These are phyloP conservation scores for Caenorhabditis becei DNA, from an alignment of 2,888 invertebrate species.

Conservation along the genomic window DNA sequence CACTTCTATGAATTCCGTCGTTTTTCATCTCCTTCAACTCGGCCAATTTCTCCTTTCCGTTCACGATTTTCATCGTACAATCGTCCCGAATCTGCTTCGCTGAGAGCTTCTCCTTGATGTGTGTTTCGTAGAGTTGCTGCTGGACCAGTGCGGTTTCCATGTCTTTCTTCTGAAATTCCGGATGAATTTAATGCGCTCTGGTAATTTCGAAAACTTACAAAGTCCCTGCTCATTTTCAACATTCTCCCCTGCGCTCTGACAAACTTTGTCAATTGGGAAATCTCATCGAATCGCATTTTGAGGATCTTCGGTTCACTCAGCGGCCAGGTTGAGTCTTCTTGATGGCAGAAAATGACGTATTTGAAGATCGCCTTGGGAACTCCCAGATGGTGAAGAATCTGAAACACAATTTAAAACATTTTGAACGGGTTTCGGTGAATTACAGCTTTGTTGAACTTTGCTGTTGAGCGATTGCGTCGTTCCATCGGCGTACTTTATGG, in stretches of 20 bases:
- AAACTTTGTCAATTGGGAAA: constrained; percentile 93
- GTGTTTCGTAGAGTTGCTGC: constrained; percentile 18
- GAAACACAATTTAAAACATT: neutral
- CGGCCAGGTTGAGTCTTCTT: constrained; percentile 97
- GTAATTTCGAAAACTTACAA: too few species aligned
- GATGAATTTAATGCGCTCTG: constrained; percentile 6
- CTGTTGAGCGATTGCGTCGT: constrained; percentile 65
- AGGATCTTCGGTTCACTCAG: constrained; percentile 93
- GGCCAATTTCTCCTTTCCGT: constrained; percentile 15
- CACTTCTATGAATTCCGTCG: constrained; percentile 11
- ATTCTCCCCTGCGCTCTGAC: constrained; percentile 90
- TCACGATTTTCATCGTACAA: constrained; percentile 9
- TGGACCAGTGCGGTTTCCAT: constrained; percentile 24
- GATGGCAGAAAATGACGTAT: constrained; percentile 98
- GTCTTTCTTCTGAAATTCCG: constrained; percentile 46
- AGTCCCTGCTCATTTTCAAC: constrained; percentile 79
- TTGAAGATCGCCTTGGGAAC: constrained; percentile 95
- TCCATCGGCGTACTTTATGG: constrained; percentile 66
- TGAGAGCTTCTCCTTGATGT: constrained; percentile 35
- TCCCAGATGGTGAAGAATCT: constrained; percentile 86
- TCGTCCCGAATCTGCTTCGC: constrained; percentile 20
- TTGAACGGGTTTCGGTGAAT: too few species aligned
- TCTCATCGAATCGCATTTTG: constrained; percentile 96
- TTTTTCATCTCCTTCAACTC: constrained; percentile 26
- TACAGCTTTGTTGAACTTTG: constrained; percentile 79